A percentile compares a stretch with the other conserved stretches of the same genome.
Evolutionary conservation across 1,140 invertebrate genomes (phyloP).

Genomic region (Platyscapa corneri): DNA sequence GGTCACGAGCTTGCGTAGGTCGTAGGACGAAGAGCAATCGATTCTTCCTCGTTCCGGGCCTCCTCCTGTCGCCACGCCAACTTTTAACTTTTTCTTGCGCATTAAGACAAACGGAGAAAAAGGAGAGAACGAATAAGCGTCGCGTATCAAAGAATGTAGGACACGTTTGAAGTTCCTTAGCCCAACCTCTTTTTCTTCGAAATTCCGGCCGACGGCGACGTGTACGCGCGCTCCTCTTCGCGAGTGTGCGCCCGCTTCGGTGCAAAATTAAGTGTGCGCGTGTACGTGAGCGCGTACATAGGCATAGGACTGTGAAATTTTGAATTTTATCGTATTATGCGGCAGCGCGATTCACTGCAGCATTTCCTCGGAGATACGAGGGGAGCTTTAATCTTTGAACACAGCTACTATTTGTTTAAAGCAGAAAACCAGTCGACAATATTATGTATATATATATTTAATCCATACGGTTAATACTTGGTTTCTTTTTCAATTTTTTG

Average conservation of each 20-base stretch:
- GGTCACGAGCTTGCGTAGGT: not conserved
- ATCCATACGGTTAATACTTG: too few species aligned
- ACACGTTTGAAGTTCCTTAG: slow-evolving; percentile 41
- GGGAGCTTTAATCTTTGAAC: not conserved
- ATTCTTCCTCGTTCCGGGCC: not conserved
- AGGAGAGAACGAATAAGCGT: not conserved
- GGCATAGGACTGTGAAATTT: slow-evolving; percentile 23
- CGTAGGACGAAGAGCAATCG: not conserved
- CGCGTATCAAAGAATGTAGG: slow-evolving; percentile 42
- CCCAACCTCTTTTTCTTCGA: not conserved
- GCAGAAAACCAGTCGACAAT: not conserved
- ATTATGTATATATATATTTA: too few species aligned
- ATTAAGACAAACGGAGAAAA: not conserved
- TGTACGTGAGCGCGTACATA: not conserved
- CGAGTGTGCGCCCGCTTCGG: not conserved
- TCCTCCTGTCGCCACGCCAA: not conserved
- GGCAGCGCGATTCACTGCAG: slow-evolving; percentile 16
- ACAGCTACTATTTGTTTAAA: not conserved
- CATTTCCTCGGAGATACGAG: not conserved
- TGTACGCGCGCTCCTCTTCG: not conserved
- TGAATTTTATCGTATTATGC: slow-evolving; percentile 41
- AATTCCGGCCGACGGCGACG: not conserved
- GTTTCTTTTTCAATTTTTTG: not conserved
- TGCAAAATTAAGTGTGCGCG: not conserved
- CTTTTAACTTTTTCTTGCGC: not conserved